phyloP scores from a whole-genome alignment of 2,888 invertebrate species.

The Platerodrilus igneus region DNA sequence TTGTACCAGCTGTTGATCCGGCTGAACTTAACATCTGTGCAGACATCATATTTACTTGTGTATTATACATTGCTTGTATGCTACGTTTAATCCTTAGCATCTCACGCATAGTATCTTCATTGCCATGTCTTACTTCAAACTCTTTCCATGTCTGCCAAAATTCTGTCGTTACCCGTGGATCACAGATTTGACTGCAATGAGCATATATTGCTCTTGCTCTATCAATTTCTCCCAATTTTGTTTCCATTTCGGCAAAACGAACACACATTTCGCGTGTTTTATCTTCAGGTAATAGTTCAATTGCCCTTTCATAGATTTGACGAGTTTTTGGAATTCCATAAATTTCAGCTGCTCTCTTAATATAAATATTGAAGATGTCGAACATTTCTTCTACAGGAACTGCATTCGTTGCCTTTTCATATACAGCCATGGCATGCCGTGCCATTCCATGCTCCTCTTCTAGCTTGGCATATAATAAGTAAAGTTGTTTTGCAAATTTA shows the following conservation, averaged over 20 bases:
- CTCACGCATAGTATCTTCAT: constrained; percentile 98
- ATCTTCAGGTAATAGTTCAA: constrained; percentile 86
- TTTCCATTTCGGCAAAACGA: constrained; percentile 96
- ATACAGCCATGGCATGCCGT: constrained; percentile 98
- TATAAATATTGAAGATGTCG: constrained; percentile 98
- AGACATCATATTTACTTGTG: constrained; percentile 98
- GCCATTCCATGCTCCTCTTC: constrained; percentile 98
- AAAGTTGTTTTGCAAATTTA: constrained; percentile 93
- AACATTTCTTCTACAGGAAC: constrained; percentile 93
- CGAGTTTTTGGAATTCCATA: constrained; percentile 96
- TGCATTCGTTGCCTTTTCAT: constrained; percentile 89
- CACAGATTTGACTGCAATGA: constrained; percentile 98
- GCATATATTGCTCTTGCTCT: constrained; percentile 95
- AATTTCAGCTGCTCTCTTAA: constrained; percentile 95
- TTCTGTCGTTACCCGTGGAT: constrained; percentile 89
- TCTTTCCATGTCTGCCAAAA: constrained; percentile 99
- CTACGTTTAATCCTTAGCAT: constrained; percentile 97
- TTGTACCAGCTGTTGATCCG: constrained; percentile 60
- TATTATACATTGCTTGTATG: constrained; percentile 97
- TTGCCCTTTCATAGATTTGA: constrained; percentile 97
- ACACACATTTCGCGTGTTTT: constrained; percentile 94
- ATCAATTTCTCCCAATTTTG: constrained; percentile 96
- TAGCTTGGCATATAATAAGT: constrained; percentile 92
- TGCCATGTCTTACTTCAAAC: constrained; percentile 98
- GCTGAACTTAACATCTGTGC: constrained; percentile 89